Evolutionary conservation across 2,797 vertebrate genomes (phyloP).

Genomic region (Helarctos malayanus): DNA sequence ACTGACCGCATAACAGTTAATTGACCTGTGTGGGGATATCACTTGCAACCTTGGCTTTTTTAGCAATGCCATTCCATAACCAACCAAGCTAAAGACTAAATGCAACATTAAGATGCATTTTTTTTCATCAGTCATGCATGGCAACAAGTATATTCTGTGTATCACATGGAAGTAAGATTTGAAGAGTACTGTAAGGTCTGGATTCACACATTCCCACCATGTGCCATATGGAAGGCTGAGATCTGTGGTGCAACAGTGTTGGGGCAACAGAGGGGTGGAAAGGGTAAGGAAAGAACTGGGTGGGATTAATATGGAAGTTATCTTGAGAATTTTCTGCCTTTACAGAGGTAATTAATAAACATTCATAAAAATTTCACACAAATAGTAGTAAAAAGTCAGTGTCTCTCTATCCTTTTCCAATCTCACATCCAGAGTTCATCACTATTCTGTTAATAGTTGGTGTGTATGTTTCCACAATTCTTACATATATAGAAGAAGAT

Average conservation of each 20-base stretch:
- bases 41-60: constrained; percentile 18
- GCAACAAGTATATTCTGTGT: background rate
- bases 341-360: constrained; percentile 65
- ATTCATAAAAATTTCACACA: constrained; percentile 38
- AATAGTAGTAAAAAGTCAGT: constrained; percentile 20
- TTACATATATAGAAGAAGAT: background rate
- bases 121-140: background rate
- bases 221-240: background rate
- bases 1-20: background rate
- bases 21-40: background rate
- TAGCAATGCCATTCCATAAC: background rate
- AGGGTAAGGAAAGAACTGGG: constrained; percentile 64
- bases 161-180: constrained; percentile 45
- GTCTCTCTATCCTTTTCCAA: background rate
- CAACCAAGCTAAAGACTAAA: constrained; percentile 50
- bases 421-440: constrained; percentile 45
- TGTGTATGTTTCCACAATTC: constrained; percentile 43
- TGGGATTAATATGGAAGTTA: background rate
- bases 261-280: background rate
- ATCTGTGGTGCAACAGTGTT: background rate
- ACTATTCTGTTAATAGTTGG: constrained; percentile 40
- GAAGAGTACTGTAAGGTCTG: constrained; percentile 8
- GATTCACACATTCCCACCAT: background rate
- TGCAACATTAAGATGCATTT: background rate
- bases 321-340: constrained; percentile 30